Base-by-base conservation (phyloP, 30 jellyfish, hydroid and myxozoan genomes). In the Chrysaora quinquecirrha region DNA sequence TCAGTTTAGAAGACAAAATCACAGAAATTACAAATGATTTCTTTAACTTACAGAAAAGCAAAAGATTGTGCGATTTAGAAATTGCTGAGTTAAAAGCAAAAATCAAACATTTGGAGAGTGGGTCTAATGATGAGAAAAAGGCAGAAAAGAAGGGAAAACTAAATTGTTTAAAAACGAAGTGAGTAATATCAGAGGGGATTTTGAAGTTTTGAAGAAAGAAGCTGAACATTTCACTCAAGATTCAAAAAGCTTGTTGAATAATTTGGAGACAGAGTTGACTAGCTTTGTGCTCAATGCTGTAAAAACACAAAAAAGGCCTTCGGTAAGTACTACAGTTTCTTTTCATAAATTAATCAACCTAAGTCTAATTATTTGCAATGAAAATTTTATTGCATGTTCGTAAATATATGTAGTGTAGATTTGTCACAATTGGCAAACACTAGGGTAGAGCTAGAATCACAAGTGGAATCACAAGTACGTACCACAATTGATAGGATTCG, bases 141-240 rank as follows among this genome's bases (percentile, higher is more conserved):
- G 27, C 48, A 38, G 81, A 56, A 28, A 83, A 30, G 1, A 47
- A 34, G 67, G 81, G 71, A 71, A 50, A 49, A 19, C 71, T 20
- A 62, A 56, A 24, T 20, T 19, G 0, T 83, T 63, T 28, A 69
- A 71, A 0, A 3, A 35, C 14, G 85, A 70, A 21, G 80, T 83
- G 47, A 72, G 43, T 16, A 56, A 64, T 4, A 62, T 83, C 12
- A 83, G 58, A 71, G 86, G 86, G 18, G 93, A 83, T 25, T 50
- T 83, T 52, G 93, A 83, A 3, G 63, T 28, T 47, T 43, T 83
- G 86, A 83, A 83, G 34, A 73, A 83, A 16, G 86, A 71, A 61
- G 86, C 93, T 1, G 46, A 43, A 10, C 73, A 73, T 25, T 66
- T 80, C 32, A 80, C 90, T 0, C 73, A 25, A 12, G 24, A 79